Conservation (phyloP, 2,888 invertebrate genomes). For the Leptinotarsa rubiginosa region DNA sequence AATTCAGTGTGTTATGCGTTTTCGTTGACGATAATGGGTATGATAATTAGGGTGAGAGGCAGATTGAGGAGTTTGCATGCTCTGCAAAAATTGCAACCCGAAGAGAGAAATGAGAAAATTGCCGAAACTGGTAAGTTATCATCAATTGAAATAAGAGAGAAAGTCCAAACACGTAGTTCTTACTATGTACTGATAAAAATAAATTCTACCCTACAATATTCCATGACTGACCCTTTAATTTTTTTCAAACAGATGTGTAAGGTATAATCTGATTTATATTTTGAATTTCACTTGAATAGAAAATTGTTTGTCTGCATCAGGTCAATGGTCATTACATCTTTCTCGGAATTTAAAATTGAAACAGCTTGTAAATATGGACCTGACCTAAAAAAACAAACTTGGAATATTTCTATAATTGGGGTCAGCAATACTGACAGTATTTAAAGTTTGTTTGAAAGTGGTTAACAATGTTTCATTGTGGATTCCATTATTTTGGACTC, state of each 20-base stretch:
- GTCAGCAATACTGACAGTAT: neutral
- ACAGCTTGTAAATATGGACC: conserved; percentile 2
- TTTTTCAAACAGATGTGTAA: too few species aligned
- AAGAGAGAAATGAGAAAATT: conserved; percentile 76
- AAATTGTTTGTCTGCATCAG: neutral
- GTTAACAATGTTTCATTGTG: too few species aligned
- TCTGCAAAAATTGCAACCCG: conserved; percentile 73
- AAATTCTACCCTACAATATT: too few species aligned
- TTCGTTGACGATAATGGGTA: conserved; percentile 70
- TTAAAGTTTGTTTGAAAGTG: neutral
- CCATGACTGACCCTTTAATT: too few species aligned
- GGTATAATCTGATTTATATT: neutral
- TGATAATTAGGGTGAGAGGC: conserved; percentile 79
- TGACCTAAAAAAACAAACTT: neutral
- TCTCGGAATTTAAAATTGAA: conserved; percentile 4
- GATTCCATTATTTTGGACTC: too few species aligned
- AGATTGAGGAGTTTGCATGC: conserved; percentile 70
- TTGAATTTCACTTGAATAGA: neutral
- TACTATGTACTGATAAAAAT: too few species aligned
- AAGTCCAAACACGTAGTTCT: too few species aligned
- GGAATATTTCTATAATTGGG: neutral
- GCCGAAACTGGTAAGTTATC: conserved; percentile 74
- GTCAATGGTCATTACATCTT: neutral
- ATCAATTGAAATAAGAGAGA: neutral
- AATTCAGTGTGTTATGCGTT: conserved; percentile 32